Evolutionary conservation across 2,113 vertebrate genomes (phyloP).

Genomic region (Halichoeres trimaculatus): DNA sequence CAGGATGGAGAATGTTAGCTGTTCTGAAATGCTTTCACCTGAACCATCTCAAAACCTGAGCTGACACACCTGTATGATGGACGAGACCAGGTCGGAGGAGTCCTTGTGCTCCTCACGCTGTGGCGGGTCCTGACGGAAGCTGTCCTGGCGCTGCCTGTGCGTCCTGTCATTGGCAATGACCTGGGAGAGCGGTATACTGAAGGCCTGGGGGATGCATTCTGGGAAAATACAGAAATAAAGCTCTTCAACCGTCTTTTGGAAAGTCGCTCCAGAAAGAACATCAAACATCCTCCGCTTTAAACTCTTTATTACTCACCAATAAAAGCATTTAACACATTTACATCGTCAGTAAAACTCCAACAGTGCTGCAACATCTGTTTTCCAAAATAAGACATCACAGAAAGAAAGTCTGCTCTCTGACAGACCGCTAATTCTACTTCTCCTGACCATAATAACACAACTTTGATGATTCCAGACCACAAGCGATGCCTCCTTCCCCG

Average conservation of each 20-base stretch:
- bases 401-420: conserved; percentile 2
- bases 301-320: conserved; percentile 14
- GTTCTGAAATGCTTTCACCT: not conserved
- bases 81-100: conserved; percentile 88
- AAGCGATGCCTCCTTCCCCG: conserved; percentile 5
- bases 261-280: conserved; percentile 18
- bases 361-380: conserved; percentile 57
- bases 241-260: not conserved
- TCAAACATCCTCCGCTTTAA: conserved; percentile 16
- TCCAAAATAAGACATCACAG: conserved; percentile 61
- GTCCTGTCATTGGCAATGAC: conserved; percentile 92
- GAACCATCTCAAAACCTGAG: not conserved
- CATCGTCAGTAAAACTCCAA: too few species aligned
- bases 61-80: conserved; percentile 86
- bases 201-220: conserved; percentile 93
- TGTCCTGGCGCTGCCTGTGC: conserved; percentile 82
- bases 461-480: conserved; percentile 31
- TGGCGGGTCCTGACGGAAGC: conserved; percentile 80
- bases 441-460: conserved; percentile 49
- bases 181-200: conserved; percentile 93
- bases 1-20: conserved; percentile 31
- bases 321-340: conserved; percentile 1
- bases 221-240: not conserved
- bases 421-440: conserved; percentile 49
- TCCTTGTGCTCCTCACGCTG: conserved; percentile 92